These are phyloP conservation scores for Drosophila simulans DNA, from an alignment of 1,140 invertebrate species.

Conservation along the genomic window DNA sequence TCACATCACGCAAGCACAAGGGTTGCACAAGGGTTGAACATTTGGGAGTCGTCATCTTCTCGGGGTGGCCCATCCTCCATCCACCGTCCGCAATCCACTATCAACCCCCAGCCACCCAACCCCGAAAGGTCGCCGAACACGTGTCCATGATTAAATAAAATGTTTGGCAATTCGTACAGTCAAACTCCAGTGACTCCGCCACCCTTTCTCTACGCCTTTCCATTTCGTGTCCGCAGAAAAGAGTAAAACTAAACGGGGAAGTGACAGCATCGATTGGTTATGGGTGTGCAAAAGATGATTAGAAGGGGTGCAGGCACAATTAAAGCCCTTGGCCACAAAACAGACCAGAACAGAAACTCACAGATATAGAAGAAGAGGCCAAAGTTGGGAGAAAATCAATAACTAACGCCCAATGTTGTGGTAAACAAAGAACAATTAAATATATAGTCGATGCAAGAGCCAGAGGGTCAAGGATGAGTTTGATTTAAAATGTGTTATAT, in stretches of 20 bases:
- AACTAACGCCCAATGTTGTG: no score
- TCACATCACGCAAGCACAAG: slow-evolving; percentile 54
- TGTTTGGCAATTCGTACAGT: slow-evolving; percentile 58
- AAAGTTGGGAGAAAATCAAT: no score
- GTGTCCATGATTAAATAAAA: slow-evolving; percentile 75
- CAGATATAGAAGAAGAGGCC: no score
- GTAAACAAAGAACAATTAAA: no score
- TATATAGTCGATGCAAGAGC: no score
- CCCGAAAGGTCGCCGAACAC: slow-evolving; percentile 44
- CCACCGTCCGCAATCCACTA: neutral
- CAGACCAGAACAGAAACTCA: slow-evolving; percentile 13
- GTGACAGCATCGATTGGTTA: slow-evolving; percentile 37
- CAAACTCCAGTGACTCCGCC: slow-evolving; percentile 9
- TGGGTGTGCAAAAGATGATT: neutral
- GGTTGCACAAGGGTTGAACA: slow-evolving; percentile 45
- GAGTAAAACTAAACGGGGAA: slow-evolving; percentile 2
- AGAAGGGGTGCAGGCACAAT: slow-evolving; percentile 2
- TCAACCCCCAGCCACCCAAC: slow-evolving; percentile 18
- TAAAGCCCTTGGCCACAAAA: slow-evolving; percentile 9
- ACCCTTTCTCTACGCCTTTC: neutral
- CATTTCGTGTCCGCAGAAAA: neutral
- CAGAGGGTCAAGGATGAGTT: no score
- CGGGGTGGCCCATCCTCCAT: slow-evolving; percentile 19
- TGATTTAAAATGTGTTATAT: no score
- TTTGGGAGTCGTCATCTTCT: slow-evolving; percentile 29